Conservation (phyloP, 2,113 vertebrate species). For the Oxygymnocypris stewartii region DNA sequence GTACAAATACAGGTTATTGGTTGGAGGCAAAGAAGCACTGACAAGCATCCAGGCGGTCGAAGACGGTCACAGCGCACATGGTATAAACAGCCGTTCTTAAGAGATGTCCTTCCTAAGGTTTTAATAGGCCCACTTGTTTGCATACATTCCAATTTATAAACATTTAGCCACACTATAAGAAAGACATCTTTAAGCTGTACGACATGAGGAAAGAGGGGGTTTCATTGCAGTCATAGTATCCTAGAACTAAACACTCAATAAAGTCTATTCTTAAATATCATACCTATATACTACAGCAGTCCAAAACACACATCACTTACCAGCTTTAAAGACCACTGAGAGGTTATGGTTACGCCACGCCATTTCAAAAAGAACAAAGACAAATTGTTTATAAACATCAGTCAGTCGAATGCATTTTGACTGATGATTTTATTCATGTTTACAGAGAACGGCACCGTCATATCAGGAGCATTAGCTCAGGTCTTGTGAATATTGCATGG, state of each 20-base stretch:
- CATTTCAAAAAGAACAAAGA: slow-evolving; percentile 76
- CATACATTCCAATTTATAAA: slow-evolving; percentile 7
- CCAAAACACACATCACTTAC: slow-evolving; percentile 75
- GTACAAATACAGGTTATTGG: slow-evolving; percentile 58
- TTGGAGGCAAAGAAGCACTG: slow-evolving; percentile 45
- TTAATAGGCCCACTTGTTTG: slow-evolving; percentile 3
- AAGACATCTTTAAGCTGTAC: slow-evolving; percentile 28
- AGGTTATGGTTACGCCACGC: slow-evolving; percentile 72
- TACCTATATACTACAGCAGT: slow-evolving; percentile 48
- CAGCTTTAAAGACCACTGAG: slow-evolving; percentile 94
- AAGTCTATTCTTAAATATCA: not conserved
- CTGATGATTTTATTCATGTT: not conserved
- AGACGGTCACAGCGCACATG: not conserved
- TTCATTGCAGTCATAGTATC: not conserved
- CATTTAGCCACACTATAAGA: slow-evolving; percentile 14
- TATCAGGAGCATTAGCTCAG: not conserved
- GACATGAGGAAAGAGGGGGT: not conserved
- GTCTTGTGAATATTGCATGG: slow-evolving; percentile 10
- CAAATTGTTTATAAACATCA: slow-evolving; percentile 41
- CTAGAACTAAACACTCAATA: slow-evolving; percentile 27
- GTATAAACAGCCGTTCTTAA: not conserved
- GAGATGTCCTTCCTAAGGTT: slow-evolving; percentile 52
- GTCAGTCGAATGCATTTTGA: slow-evolving; percentile 15
- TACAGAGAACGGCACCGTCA: not conserved
- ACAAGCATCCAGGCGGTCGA: slow-evolving; percentile 7